A percentile compares a stretch with the other conserved stretches of the same genome.
Evolutionary conservation across 2,113 vertebrate species (phyloP).

Genomic region (Carassius gibelio): DNA sequence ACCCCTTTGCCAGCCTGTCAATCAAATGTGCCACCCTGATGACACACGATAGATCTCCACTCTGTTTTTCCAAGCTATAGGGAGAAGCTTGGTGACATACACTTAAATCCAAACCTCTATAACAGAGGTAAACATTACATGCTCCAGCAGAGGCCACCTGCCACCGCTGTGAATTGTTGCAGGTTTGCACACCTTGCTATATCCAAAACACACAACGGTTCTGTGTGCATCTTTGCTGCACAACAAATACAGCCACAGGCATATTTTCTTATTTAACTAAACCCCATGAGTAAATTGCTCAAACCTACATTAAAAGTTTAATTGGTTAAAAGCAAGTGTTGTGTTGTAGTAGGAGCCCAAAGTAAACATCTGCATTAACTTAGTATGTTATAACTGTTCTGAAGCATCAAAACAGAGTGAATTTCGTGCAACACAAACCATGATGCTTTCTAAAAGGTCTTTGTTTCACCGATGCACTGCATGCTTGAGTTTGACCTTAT

Average conservation of each 20-base stretch:
- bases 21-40: constrained; percentile 17
- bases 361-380: neutral
- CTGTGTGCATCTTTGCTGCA: neutral
- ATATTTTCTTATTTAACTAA: constrained; percentile 14
- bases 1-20: constrained; percentile 28
- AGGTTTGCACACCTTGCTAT: neutral
- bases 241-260: constrained; percentile 19
- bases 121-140: constrained; percentile 46
- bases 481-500: constrained; percentile 17
- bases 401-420: neutral
- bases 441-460: neutral
- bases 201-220: neutral
- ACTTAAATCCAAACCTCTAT: constrained; percentile 20
- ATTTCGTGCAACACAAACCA: neutral
- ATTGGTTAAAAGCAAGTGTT: constrained; percentile 13
- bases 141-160: constrained; percentile 40
- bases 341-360: neutral
- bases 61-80: neutral
- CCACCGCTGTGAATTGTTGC: constrained; percentile 43
- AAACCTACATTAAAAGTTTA: neutral
- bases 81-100: constrained; percentile 25
- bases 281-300: constrained; percentile 5
- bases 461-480: neutral
- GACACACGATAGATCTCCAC: constrained; percentile 3
- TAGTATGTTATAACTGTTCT: neutral